phyloP scores from a whole-genome alignment of 1,140 invertebrate genomes.

The Euschistus heros region DNA sequence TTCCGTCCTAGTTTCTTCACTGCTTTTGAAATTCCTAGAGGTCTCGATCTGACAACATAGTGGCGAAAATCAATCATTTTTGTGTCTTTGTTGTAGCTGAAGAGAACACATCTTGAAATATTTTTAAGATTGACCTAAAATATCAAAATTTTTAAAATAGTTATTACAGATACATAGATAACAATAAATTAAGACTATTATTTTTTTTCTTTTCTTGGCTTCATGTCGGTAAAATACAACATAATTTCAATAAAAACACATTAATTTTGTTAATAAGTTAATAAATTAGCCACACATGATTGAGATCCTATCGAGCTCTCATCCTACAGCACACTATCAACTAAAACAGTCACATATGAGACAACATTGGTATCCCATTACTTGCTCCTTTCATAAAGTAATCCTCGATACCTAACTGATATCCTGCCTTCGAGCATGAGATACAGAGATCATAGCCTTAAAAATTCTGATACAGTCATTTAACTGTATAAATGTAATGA shows the following conservation, averaged over 20 bases:
- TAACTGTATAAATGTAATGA: no score
- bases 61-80: conserved; percentile 87
- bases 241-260: neutral
- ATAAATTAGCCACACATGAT: no score
- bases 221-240: neutral
- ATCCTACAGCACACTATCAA: no score
- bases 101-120: conserved; percentile 78
- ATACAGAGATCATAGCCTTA: no score
- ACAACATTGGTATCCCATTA: no score
- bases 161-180: neutral
- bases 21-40: conserved; percentile 81
- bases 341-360: no score
- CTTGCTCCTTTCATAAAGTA: no score
- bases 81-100: conserved; percentile 81
- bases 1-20: conserved; percentile 87
- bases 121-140: conserved; percentile 74
- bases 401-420: no score
- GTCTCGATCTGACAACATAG: conserved; percentile 73
- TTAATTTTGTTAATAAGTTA: no score
- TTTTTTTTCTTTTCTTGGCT: neutral
- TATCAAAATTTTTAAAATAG: conserved; percentile 20
- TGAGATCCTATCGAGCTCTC: no score
- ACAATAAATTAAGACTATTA: neutral
- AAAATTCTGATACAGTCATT: no score
- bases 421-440: no score